Conservation (phyloP, 37 sponge, comb jelly and placozoan genomes). For the Tethya wilhelma region DNA sequence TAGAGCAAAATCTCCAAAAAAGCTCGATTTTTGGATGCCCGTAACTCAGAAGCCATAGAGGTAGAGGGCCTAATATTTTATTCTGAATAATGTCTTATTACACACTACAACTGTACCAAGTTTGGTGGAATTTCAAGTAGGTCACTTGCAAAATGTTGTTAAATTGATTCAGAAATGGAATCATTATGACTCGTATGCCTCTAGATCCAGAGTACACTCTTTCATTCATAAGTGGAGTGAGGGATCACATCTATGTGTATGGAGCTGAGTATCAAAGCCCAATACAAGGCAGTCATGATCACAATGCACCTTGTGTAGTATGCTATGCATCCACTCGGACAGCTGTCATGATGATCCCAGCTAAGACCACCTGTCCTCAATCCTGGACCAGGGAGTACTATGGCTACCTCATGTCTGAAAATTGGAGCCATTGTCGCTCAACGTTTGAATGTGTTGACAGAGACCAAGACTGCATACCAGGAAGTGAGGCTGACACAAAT, state of each 20-base stretch:
- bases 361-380: conserved; percentile 20
- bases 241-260: conserved; percentile 10
- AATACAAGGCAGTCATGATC: neutral
- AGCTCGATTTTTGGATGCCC: no score
- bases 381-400: conserved; percentile 54
- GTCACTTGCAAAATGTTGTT: no score
- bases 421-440: neutral
- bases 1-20: no score
- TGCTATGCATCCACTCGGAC: conserved; percentile 24
- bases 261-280: conserved; percentile 54
- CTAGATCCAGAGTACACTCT: conserved; percentile 26
- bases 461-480: conserved; percentile 19
- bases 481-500: conserved; percentile 17
- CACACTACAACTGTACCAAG: no score
- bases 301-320: conserved; percentile 55
- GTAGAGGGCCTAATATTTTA: no score
- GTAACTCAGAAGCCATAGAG: no score
- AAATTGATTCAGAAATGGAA: no score
- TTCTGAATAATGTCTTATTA: no score
- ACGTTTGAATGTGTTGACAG: conserved; percentile 54
- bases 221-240: conserved; percentile 11
- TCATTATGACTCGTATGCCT: no score
- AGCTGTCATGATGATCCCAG: conserved; percentile 44
- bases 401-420: conserved; percentile 52
- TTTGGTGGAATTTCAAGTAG: no score